A percentile compares a stretch with the other conserved stretches of the same genome.
phyloP scores from a whole-genome alignment of 2,113 vertebrate genomes.

The Cacatua alba region DNA sequence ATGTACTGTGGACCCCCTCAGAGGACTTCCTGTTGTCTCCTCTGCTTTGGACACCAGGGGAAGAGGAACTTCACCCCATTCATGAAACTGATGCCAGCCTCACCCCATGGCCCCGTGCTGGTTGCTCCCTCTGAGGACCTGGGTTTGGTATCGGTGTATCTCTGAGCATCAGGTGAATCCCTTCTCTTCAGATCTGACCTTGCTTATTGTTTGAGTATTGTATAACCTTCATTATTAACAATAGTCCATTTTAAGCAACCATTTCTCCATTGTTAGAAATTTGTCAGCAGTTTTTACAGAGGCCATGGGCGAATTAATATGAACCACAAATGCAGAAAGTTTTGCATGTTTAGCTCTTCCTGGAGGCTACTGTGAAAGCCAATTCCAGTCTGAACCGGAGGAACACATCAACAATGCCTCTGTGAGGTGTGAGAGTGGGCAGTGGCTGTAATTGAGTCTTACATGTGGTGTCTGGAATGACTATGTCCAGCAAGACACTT shows the following conservation, averaged over 20 bases:
- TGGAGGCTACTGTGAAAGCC: neutral
- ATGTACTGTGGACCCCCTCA: neutral
- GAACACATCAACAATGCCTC: neutral
- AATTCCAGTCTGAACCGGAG: neutral
- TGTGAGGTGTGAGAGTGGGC: neutral
- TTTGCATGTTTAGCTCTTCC: neutral
- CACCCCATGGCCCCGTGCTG: fast-evolving
- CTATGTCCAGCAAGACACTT: neutral
- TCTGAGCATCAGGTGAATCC: neutral
- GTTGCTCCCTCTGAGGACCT: neutral
- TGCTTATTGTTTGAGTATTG: neutral
- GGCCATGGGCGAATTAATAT: neutral
- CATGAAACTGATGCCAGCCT: neutral
- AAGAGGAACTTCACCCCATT: neutral
- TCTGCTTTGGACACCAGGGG: neutral
- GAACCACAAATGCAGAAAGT: neutral
- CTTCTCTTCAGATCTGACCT: neutral
- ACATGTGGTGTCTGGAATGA: neutral
- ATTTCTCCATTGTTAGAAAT: neutral
- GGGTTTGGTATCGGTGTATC: neutral
- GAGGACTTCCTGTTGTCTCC: neutral
- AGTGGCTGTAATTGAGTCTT: neutral
- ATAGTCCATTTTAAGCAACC: neutral
- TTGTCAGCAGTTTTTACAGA: neutral
- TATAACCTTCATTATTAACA: neutral